These are phyloP conservation scores for Cyanoliseus patagonus DNA, from an alignment of 2,113 vertebrate species.

Conservation along the genomic window DNA sequence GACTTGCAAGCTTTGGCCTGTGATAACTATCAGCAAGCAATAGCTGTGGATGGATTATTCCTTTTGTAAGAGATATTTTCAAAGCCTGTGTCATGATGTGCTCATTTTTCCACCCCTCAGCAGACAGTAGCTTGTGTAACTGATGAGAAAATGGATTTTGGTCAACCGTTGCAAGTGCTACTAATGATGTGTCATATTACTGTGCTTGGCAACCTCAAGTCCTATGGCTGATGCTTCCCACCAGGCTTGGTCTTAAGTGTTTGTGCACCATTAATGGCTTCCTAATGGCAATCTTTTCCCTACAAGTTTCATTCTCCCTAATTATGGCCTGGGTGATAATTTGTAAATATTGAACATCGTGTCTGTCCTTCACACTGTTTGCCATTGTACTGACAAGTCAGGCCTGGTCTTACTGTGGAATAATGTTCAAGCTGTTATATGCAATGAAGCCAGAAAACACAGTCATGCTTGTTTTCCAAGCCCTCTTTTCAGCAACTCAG, in stretches of 20 bases:
- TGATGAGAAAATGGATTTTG: slow-evolving; percentile 36
- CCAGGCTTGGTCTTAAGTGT: neutral
- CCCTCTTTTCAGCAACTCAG: neutral
- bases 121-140: slow-evolving; percentile 12
- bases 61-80: slow-evolving; percentile 41
- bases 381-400: neutral
- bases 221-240: neutral
- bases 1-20: slow-evolving; percentile 14
- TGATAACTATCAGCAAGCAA: neutral
- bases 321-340: neutral
- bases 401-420: neutral
- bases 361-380: neutral
- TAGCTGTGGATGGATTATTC: neutral
- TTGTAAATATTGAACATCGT: neutral
- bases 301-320: neutral
- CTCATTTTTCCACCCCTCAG: slow-evolving; percentile 39
- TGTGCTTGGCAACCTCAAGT: slow-evolving; percentile 4
- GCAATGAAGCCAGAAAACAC: neutral
- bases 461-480: neutral
- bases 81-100: slow-evolving; percentile 36
- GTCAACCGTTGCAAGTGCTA: slow-evolving; percentile 29
- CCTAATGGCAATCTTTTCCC: neutral
- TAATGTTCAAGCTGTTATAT: neutral
- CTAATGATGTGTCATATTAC: slow-evolving; percentile 37
- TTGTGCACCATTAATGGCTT: neutral